Evolutionary conservation across 2,797 vertebrate genomes (phyloP).

Genomic region (Sarcoramphus papa): DNA sequence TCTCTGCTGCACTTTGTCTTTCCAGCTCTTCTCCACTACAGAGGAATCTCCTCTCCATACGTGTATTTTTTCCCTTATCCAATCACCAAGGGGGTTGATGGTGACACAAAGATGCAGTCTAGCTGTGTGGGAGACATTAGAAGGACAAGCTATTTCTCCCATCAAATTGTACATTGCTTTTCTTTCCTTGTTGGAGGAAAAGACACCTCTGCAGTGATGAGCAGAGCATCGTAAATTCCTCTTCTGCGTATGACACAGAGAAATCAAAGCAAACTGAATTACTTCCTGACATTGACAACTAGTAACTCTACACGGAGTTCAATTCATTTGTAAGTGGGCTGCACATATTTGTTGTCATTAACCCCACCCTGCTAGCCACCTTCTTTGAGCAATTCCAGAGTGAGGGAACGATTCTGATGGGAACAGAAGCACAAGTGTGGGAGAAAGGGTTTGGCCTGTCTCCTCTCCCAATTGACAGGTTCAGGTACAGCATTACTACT

Average conservation of each 20-base stretch:
- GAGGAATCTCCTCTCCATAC: neutral
- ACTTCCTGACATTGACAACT: neutral
- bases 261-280: neutral
- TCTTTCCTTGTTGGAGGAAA: neutral
- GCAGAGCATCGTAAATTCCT: neutral
- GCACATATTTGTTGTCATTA: neutral
- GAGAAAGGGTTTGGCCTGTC: neutral
- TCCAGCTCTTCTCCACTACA: neutral
- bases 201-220: neutral
- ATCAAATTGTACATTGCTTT: neutral
- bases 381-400: neutral
- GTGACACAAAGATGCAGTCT: neutral
- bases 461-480: neutral
- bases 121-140: neutral
- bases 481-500: neutral
- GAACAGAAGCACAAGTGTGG: neutral
- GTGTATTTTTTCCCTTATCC: neutral
- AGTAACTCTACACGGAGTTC: neutral
- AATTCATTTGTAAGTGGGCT: neutral
- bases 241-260: neutral
- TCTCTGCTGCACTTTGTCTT: neutral
- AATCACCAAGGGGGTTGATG: neutral
- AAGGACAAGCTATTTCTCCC: neutral
- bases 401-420: neutral
- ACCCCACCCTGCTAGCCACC: neutral